Percentiles rank a stretch among this genome's conserved stretches.
Conservation (phyloP, 2,113 vertebrate species). For the Oxyura jamaicensis region DNA sequence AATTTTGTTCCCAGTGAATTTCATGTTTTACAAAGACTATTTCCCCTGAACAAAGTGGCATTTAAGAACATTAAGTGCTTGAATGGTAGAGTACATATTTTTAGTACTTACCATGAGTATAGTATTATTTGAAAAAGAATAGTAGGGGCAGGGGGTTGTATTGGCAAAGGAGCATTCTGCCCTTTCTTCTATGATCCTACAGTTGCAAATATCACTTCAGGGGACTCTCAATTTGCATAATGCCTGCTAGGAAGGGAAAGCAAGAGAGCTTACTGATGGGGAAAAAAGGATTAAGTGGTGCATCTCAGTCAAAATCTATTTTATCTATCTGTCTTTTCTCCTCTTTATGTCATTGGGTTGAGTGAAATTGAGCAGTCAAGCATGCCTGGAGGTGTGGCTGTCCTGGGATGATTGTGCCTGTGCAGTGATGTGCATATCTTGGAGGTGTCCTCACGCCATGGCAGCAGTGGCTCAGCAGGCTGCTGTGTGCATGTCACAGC, state of each 20-base stretch:
- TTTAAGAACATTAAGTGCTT: conserved; percentile 63
- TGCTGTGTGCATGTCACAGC: conserved; percentile 6
- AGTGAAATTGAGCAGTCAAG: conserved; percentile 64
- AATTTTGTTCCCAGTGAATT: conserved; percentile 20
- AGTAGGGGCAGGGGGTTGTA: conserved; percentile 33
- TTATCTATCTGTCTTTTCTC: conserved; percentile 22
- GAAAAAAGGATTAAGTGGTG: conserved; percentile 67
- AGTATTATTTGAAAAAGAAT: conserved; percentile 56
- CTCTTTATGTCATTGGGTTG: conserved; percentile 29
- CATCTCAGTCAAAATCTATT: conserved; percentile 57
- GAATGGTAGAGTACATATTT: conserved; percentile 53
- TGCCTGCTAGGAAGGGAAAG: conserved; percentile 56
- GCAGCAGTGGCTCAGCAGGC: not conserved
- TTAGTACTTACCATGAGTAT: conserved; percentile 47
- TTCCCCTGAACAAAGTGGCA: conserved; percentile 44
- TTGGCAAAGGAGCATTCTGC: conserved; percentile 40
- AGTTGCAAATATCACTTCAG: conserved; percentile 68
- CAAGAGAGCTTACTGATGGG: conserved; percentile 54
- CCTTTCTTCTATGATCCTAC: conserved; percentile 57
- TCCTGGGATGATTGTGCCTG: not conserved
- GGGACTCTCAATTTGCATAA: conserved; percentile 66
- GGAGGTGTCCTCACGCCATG: not conserved
- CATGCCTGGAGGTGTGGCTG: conserved; percentile 49
- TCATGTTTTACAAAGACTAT: conserved; percentile 48
- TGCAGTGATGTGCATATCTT: not conserved